Evolutionary conservation across 2,888 invertebrate species (phyloP).

Genomic region (Linnaemya tessellans): DNA sequence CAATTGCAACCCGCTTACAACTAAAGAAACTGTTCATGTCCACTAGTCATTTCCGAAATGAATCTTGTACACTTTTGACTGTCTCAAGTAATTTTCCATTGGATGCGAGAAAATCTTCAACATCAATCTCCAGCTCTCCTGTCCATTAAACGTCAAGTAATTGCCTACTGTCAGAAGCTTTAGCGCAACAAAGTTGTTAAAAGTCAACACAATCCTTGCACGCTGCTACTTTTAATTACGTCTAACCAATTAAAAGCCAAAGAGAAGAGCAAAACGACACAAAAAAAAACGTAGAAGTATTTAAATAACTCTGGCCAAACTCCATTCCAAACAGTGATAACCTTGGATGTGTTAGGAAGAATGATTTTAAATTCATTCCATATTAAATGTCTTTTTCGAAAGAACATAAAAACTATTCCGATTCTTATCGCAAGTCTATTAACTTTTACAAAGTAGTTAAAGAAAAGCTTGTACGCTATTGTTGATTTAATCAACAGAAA

Average conservation of each 20-base stretch:
- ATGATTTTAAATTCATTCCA: slow-evolving; percentile 34
- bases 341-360: slow-evolving; percentile 2
- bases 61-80: background rate
- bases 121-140: slow-evolving; percentile 2
- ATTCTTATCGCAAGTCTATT: slow-evolving; percentile 65
- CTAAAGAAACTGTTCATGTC: background rate
- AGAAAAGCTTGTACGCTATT: slow-evolving; percentile 62
- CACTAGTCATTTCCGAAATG: background rate
- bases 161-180: slow-evolving; percentile 18
- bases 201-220: slow-evolving; percentile 34
- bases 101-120: background rate
- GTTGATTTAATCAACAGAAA: slow-evolving; percentile 69
- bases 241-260: slow-evolving; percentile 53
- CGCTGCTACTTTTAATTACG: slow-evolving; percentile 38
- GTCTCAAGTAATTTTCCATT: background rate
- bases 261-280: background rate
- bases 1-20: background rate
- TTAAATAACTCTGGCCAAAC: background rate
- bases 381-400: slow-evolving; percentile 44
- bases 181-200: slow-evolving; percentile 49
- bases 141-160: slow-evolving; percentile 43
- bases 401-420: slow-evolving; percentile 49
- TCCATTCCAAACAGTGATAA: slow-evolving; percentile 20
- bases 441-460: slow-evolving; percentile 67
- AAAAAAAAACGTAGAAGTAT: background rate